Conservation (phyloP, 2,797 vertebrate genomes). For the Coregonus ussuriensis region DNA sequence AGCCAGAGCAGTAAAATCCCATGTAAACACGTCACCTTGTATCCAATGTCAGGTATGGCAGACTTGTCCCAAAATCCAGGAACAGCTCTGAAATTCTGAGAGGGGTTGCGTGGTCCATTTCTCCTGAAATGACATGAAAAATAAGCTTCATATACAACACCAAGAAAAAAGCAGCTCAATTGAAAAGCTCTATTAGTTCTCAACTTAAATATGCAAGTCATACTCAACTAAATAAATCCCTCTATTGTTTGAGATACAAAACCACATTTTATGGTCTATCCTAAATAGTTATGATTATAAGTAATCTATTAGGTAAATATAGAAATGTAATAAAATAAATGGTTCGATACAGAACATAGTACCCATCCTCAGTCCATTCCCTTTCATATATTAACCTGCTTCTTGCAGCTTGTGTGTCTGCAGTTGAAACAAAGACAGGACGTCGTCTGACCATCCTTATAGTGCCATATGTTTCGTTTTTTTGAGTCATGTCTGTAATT, state of each 20-base stretch:
- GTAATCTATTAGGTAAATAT: neutral
- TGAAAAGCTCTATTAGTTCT: neutral
- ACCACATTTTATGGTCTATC: neutral
- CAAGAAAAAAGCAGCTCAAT: neutral
- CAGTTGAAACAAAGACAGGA: neutral
- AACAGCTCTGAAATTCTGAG: slow-evolving; percentile 32
- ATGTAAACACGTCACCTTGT: slow-evolving; percentile 37
- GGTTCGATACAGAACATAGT: neutral
- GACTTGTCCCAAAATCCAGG: slow-evolving; percentile 51
- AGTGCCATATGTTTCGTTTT: neutral
- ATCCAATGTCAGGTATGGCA: slow-evolving; percentile 44
- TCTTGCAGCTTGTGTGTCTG: slow-evolving; percentile 22
- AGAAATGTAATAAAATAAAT: neutral
- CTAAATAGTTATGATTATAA: neutral
- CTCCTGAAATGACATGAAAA: slow-evolving; percentile 23
- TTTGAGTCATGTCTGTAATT: neutral
- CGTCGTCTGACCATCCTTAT: neutral
- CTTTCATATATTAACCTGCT: slow-evolving; percentile 21
- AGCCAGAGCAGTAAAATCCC: neutral
- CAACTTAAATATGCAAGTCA: neutral
- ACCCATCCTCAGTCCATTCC: neutral
- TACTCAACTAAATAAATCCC: neutral
- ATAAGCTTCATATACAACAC: neutral
- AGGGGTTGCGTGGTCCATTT: neutral
- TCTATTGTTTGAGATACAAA: neutral